Evolutionary conservation across 2,888 invertebrate species (phyloP), one percentile per base, ranked within the genome.

Genomic region (Rotaria sp.): DNA sequence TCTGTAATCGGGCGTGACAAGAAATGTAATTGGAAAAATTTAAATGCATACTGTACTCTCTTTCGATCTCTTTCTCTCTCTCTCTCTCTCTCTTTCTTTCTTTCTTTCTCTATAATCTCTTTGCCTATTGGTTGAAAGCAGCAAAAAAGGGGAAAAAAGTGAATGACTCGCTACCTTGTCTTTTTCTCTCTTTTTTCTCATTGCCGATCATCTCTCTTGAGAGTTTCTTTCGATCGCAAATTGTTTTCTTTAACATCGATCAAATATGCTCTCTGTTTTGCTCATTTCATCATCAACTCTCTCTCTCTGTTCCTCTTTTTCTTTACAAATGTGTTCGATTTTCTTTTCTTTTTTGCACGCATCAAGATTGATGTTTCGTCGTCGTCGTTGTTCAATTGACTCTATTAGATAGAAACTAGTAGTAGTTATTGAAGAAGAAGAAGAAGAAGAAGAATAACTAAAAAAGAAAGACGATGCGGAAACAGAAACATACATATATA

Each of bases 1-100:
- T 67, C 67, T 67, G 67, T 67, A 67, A 67, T 67, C 67, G 67
- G 67, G 67, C 67, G 67, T 67, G 67, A 67, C 67, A 67, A 67
- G 67, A 67, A 67, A 67, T 67, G 67, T 67, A 67, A 67, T 67
- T 67, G 67, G 67, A 67, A 67, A 67, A 67, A 67, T 67, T 67
- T 67, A 67, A 67, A 67, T 67, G 67, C 18, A 67, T 30, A 67
- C 15, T 35, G 67, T 30, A 15, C 35, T 18, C 15, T 67, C 15
- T 26, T 35, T 35, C 18, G 30, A 2, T 67, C 67, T 35, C 67
- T 57, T 11, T 67, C 15, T 30, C 18, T 30, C 67, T 67, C 18
- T 35, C 15, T 55, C 21, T 18, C 21, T 55, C 26, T 67, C 2
- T 67, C 67, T 67, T 18, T 67, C 26, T 59, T 4, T 59, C 7